phyloP scores from a whole-genome alignment of 1,140 invertebrate species.

The Sesamia nonagrioides region DNA sequence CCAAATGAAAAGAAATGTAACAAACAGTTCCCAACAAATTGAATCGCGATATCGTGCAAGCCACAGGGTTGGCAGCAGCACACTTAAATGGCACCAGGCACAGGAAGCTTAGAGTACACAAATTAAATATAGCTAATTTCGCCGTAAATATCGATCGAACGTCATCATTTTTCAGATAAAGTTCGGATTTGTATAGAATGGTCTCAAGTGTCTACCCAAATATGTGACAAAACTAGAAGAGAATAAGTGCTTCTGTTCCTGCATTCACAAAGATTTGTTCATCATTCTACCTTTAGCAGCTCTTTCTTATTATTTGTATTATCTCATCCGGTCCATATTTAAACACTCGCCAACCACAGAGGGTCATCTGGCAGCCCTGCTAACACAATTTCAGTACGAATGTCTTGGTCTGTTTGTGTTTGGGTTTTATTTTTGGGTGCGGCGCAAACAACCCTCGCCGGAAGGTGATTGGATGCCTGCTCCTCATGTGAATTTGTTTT shows the following conservation, averaged over 20 bases:
- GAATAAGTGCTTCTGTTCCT: background rate
- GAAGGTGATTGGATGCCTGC: conserved; percentile 34
- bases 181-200: too few species aligned
- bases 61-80: conserved; percentile 10
- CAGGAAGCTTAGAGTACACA: too few species aligned
- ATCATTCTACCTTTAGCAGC: background rate
- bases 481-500: conserved; percentile 41
- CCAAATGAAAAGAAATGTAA: conserved; percentile 25
- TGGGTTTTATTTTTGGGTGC: conserved; percentile 34
- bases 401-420: conserved; percentile 40
- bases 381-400: conserved; percentile 42
- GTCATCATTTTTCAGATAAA: too few species aligned
- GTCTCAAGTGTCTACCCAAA: too few species aligned
- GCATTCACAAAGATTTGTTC: background rate
- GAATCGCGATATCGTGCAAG: conserved; percentile 14
- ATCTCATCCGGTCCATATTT: conserved; percentile 28
- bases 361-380: conserved; percentile 42
- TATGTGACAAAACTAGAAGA: too few species aligned
- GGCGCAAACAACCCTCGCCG: conserved; percentile 42
- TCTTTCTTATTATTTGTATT: conserved; percentile 24
- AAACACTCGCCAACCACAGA: conserved; percentile 27
- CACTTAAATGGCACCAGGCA: background rate
- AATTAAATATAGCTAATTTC: too few species aligned
- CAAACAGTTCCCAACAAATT: conserved; percentile 37
- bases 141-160: too few species aligned